These are phyloP conservation scores for Pollenia labialis DNA, from an alignment of 2,888 invertebrate species.

Conservation along the genomic window DNA sequence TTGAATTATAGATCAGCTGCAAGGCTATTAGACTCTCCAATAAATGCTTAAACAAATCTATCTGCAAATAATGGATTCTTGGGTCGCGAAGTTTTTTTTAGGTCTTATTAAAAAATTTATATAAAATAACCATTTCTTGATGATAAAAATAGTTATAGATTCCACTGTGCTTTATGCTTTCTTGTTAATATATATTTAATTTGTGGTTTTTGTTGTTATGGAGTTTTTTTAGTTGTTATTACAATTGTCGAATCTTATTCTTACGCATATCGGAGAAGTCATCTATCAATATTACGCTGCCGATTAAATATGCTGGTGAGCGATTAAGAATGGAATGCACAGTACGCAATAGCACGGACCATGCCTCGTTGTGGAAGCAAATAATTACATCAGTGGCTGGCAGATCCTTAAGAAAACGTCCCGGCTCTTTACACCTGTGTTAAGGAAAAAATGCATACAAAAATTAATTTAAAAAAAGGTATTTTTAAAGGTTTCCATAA, in stretches of 20 bases:
- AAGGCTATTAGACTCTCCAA: no score
- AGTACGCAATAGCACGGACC: conserved; percentile 97
- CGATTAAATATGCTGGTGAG: conserved; percentile 94
- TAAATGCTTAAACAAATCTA: no score
- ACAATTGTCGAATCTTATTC: conserved; percentile 80
- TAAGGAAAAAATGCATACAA: background rate
- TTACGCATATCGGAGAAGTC: conserved; percentile 98
- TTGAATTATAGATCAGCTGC: no score
- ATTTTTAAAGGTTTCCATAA: background rate
- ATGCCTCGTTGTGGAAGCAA: conserved; percentile 99
- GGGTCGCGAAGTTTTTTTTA: no score
- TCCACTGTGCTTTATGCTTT: no score
- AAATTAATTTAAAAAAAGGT: conserved; percentile 13
- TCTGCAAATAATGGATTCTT: no score
- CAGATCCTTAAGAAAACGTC: conserved; percentile 88
- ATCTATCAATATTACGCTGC: conserved; percentile 97
- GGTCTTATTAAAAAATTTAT: no score
- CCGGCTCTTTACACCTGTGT: conserved; percentile 91
- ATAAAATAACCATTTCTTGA: no score
- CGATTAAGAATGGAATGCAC: conserved; percentile 98
- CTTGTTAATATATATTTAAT: no score
- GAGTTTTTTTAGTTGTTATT: background rate
- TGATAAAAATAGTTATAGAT: no score
- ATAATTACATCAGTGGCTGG: conserved; percentile 96
- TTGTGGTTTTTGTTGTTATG: no score